Evolutionary conservation across 2,888 invertebrate species (phyloP).

Genomic region (Uropetala carovei): DNA sequence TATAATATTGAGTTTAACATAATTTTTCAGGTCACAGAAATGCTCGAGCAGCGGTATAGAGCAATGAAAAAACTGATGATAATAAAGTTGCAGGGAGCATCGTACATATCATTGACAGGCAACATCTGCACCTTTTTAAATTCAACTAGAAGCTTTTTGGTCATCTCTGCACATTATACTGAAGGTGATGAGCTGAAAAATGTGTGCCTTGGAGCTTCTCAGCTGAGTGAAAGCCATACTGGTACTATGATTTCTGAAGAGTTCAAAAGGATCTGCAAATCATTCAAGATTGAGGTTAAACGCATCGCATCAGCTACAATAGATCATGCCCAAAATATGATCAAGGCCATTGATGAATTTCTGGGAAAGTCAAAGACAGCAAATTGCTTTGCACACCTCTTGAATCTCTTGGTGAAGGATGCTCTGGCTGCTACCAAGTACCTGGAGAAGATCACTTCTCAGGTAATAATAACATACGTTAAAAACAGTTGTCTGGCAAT

Average conservation of each 20-base stretch:
- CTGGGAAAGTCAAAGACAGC: not conserved
- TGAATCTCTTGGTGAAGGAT: constrained; percentile 32
- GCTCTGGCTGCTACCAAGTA: not conserved
- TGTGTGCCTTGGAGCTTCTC: not conserved
- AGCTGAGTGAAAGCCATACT: not conserved
- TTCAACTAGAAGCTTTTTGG: constrained; percentile 11
- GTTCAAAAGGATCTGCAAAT: not conserved
- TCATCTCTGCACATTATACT: not conserved
- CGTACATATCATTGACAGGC: not conserved
- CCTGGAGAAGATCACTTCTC: no score
- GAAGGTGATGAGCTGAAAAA: not conserved
- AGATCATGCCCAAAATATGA: no score
- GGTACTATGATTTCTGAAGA: not conserved
- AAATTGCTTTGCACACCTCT: not conserved
- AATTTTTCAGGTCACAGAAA: not conserved
- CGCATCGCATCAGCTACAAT: no score
- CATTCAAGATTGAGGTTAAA: not conserved
- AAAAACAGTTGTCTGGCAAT: no score
- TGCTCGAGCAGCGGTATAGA: not conserved
- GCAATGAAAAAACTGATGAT: not conserved
- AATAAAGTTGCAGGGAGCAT: not conserved
- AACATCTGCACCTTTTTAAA: not conserved
- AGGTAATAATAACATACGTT: no score
- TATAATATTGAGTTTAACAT: no score
- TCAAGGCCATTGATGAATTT: not conserved